phyloP scores from a whole-genome alignment of 2,797 vertebrate species.

The Pipistrellus pipistrellus region DNA sequence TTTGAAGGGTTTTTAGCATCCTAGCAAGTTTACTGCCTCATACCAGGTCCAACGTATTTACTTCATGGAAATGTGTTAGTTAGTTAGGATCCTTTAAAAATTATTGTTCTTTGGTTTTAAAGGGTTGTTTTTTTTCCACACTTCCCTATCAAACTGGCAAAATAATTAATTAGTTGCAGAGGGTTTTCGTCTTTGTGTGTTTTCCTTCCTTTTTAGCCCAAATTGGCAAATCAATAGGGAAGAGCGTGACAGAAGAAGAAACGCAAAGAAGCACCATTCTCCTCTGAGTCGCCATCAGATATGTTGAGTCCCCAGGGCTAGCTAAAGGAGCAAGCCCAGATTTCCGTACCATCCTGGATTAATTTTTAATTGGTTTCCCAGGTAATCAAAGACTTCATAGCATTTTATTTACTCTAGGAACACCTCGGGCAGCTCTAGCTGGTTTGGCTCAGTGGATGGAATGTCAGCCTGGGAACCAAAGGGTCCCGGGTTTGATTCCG shows the following conservation, averaged over 20 bases:
- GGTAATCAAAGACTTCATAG: slow-evolving; percentile 66
- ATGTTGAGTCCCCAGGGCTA: not conserved
- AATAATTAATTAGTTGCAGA: slow-evolving; percentile 67
- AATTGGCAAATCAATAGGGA: slow-evolving; percentile 31
- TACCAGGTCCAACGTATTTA: slow-evolving; percentile 76
- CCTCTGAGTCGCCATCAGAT: not conserved
- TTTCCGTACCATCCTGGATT: slow-evolving; percentile 53
- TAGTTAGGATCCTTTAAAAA: slow-evolving; percentile 74
- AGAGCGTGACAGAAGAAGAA: not conserved
- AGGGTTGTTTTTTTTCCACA: not conserved
- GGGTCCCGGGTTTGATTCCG: too few relatives aligned
- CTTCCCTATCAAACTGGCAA: slow-evolving; percentile 36
- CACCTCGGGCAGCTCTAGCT: too few relatives aligned
- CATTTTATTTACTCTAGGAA: slow-evolving; percentile 56
- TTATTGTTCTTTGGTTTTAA: slow-evolving; percentile 71
- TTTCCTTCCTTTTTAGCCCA: slow-evolving; percentile 58
- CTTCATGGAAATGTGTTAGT: slow-evolving; percentile 83
- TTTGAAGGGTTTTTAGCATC: slow-evolving; percentile 79
- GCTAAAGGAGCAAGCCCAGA: not conserved
- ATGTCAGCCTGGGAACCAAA: too few relatives aligned
- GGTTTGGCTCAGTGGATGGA: too few relatives aligned
- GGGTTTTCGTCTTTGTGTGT: slow-evolving; percentile 65
- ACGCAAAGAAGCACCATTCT: not conserved
- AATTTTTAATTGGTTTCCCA: slow-evolving; percentile 55
- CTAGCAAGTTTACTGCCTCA: slow-evolving; percentile 80